phyloP scores from a whole-genome alignment of 2,113 vertebrate species.

The Antennarius striatus region DNA sequence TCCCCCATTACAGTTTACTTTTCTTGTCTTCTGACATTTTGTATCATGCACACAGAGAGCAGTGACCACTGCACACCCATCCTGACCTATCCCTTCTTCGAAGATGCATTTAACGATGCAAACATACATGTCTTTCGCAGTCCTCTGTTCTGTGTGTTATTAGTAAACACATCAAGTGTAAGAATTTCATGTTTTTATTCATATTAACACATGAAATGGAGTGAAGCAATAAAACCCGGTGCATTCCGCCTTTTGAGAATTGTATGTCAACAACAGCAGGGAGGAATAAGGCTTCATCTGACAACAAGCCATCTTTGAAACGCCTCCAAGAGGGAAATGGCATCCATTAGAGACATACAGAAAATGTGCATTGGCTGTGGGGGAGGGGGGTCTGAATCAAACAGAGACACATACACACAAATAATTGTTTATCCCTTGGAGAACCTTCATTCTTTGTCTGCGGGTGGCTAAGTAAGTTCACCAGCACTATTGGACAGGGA shows the following conservation, averaged over 20 bases:
- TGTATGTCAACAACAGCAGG: slow-evolving; percentile 55
- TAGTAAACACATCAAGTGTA: slow-evolving; percentile 20
- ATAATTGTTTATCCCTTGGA: slow-evolving; percentile 74
- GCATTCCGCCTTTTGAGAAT: slow-evolving; percentile 59
- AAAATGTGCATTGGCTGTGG: slow-evolving; percentile 39
- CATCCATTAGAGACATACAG: slow-evolving; percentile 70
- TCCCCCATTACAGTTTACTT: slow-evolving; percentile 49
- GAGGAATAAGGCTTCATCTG: slow-evolving; percentile 56
- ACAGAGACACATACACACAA: slow-evolving; percentile 30
- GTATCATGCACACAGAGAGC: slow-evolving; percentile 30
- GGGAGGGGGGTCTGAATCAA: slow-evolving; percentile 21
- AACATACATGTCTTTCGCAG: neutral
- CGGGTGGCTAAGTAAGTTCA: slow-evolving; percentile 71
- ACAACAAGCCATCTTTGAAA: slow-evolving; percentile 74
- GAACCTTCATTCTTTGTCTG: slow-evolving; percentile 65
- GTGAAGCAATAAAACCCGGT: slow-evolving; percentile 39
- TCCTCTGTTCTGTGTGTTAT: slow-evolving; percentile 5
- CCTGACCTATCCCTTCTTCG: slow-evolving; percentile 1
- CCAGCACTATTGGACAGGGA: slow-evolving; percentile 62
- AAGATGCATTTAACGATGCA: neutral
- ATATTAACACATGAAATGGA: slow-evolving; percentile 30
- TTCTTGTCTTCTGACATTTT: slow-evolving; percentile 57
- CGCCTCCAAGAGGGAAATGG: slow-evolving; percentile 69
- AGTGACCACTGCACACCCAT: slow-evolving; percentile 13
- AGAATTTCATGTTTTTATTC: slow-evolving; percentile 20